These are phyloP conservation scores for Eilema caniola DNA, from an alignment of 2,888 invertebrate genomes.

Conservation along the genomic window DNA sequence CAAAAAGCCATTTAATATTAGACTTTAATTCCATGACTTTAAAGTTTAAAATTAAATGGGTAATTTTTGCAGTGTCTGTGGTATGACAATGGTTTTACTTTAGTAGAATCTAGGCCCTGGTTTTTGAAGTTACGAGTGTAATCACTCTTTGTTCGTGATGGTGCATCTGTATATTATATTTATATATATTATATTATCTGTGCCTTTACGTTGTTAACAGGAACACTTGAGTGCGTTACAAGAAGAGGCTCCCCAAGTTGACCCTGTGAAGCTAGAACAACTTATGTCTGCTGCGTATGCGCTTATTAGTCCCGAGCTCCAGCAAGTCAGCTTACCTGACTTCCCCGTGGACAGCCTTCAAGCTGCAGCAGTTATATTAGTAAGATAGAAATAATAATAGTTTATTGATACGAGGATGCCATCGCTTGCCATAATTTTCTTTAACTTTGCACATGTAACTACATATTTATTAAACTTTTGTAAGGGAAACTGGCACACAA, in stretches of 20 bases:
- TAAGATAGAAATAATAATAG: constrained; percentile 61
- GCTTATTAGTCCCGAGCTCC: constrained; percentile 92
- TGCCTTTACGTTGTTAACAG: constrained; percentile 65
- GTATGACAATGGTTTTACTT: too few relatives aligned
- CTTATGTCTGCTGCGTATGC: constrained; percentile 93
- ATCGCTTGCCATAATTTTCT: not conserved
- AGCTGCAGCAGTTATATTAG: constrained; percentile 90
- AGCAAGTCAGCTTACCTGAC: constrained; percentile 92
- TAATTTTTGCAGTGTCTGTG: too few relatives aligned
- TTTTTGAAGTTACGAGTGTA: too few relatives aligned
- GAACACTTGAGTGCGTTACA: constrained; percentile 82
- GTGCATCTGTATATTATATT: too few relatives aligned
- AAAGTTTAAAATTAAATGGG: too few relatives aligned
- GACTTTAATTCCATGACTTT: too few relatives aligned
- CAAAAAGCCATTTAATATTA: too few relatives aligned
- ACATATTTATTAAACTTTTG: not conserved
- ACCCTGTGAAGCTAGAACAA: constrained; percentile 85
- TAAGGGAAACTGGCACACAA: not conserved
- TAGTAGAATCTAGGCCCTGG: too few relatives aligned
- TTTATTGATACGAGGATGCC: too few relatives aligned
- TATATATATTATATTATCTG: too few relatives aligned
- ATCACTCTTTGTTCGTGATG: too few relatives aligned
- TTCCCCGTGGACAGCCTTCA: constrained; percentile 95
- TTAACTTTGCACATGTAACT: too few relatives aligned
- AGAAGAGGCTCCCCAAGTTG: constrained; percentile 77